A percentile compares a stretch with the other conserved stretches of the same genome.
Evolutionary conservation across 1,140 invertebrate genomes (phyloP).

Genomic region (Palaemon carinicauda): DNA sequence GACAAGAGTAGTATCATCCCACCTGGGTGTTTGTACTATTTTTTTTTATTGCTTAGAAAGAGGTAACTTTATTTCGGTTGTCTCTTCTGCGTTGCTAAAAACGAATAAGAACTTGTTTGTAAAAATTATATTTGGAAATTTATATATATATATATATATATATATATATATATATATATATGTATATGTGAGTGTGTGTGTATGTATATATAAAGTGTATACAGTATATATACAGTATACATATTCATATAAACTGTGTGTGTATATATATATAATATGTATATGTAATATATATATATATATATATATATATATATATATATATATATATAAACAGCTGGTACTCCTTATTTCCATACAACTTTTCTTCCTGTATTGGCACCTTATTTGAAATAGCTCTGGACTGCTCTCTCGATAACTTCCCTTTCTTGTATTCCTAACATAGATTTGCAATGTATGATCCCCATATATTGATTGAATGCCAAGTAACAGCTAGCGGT

Average conservation of each 20-base stretch:
- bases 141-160: background rate
- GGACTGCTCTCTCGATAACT: too few relatives aligned
- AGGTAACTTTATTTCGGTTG: too few relatives aligned
- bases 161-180: background rate
- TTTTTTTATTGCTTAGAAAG: too few relatives aligned
- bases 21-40: too few relatives aligned
- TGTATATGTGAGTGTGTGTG: background rate
- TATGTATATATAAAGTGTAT: background rate
- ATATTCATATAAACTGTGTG: background rate
- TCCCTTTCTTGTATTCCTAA: too few relatives aligned
- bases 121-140: background rate
- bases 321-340: background rate
- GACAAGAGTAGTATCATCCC: too few relatives aligned
- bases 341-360: background rate
- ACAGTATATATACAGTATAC: background rate
- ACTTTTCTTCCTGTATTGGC: background rate
- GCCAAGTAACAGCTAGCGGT: too few relatives aligned
- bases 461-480: too few relatives aligned
- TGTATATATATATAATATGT: background rate
- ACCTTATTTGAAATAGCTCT: too few relatives aligned
- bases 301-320: background rate
- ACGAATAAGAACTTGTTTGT: background rate
- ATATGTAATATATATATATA: background rate
- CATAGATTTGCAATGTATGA: too few relatives aligned
- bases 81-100: too few relatives aligned